These are phyloP conservation scores for Chrysochloris asiatica DNA, from an alignment of 2,113 vertebrate genomes.

Conservation along the genomic window DNA sequence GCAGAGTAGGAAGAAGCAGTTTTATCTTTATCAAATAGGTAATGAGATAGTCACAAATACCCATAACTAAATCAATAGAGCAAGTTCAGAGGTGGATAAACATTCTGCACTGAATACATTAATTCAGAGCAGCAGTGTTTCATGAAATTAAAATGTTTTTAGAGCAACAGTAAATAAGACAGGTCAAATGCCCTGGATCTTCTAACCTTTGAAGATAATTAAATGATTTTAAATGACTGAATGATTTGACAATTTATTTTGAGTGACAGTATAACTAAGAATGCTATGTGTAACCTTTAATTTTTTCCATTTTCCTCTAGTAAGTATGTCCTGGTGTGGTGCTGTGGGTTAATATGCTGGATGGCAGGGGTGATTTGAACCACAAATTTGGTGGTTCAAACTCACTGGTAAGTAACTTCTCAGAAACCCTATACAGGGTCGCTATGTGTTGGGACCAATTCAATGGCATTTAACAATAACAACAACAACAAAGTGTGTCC, in stretches of 20 bases:
- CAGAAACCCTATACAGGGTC: no score
- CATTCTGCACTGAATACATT: not conserved
- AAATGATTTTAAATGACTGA: constrained; percentile 10
- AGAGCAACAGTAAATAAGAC: not conserved
- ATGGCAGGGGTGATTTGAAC: no score
- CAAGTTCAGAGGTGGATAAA: not conserved
- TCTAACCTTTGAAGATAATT: not conserved
- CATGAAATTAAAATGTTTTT: not conserved
- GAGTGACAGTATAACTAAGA: not conserved
- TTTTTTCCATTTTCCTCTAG: constrained; percentile 5
- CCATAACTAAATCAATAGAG: not conserved
- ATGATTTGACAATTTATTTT: not conserved
- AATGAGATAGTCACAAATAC: not conserved
- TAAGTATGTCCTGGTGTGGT: no score
- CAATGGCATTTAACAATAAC: no score
- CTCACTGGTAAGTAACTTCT: no score
- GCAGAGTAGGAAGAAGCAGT: not conserved
- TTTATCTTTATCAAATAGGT: not conserved
- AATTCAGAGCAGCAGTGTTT: not conserved
- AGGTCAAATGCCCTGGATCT: not conserved
- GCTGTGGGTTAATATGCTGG: no score
- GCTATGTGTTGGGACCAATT: no score
- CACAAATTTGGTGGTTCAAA: no score
- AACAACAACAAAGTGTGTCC: no score
- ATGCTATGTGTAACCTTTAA: not conserved